These are phyloP conservation scores for Emmelina monodactyla DNA, from an alignment of 2,888 invertebrate genomes.

Conservation along the genomic window DNA sequence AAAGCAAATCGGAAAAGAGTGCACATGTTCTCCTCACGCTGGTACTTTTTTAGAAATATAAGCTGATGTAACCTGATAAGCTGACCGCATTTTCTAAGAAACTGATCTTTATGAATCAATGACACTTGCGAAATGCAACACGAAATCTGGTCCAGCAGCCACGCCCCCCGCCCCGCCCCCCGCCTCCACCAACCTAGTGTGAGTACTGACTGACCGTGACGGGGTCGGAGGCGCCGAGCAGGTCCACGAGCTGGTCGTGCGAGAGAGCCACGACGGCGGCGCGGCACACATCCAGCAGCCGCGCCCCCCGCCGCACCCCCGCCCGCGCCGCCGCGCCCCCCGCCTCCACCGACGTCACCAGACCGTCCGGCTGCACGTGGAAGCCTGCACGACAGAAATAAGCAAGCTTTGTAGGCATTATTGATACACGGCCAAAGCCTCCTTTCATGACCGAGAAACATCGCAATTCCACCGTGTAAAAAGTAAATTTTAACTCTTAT, in stretches of 20 bases:
- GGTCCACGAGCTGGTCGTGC: conserved; percentile 92
- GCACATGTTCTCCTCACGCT: neutral
- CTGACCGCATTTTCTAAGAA: too few species aligned
- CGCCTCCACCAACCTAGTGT: neutral
- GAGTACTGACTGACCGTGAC: too few species aligned
- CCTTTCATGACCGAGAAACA: too few species aligned
- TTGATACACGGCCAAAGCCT: too few species aligned
- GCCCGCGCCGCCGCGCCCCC: conserved; percentile 74
- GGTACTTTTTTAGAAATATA: neutral
- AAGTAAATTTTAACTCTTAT: too few species aligned
- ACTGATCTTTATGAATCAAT: too few species aligned
- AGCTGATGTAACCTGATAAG: too few species aligned
- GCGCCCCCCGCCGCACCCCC: conserved; percentile 88
- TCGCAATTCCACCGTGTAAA: too few species aligned
- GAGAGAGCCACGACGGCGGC: conserved; percentile 88
- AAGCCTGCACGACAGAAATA: too few species aligned
- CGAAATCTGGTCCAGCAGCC: neutral
- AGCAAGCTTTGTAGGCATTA: too few species aligned
- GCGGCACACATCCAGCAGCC: conserved; percentile 91
- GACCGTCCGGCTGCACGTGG: conserved; percentile 91
- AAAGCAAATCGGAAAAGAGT: neutral
- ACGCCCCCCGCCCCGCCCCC: neutral
- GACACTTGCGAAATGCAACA: too few species aligned
- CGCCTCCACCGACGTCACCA: conserved; percentile 90
- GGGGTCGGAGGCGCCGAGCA: conserved; percentile 86